phyloP scores from a whole-genome alignment of 2,797 vertebrate species.

The Gallinago nigripennis region DNA sequence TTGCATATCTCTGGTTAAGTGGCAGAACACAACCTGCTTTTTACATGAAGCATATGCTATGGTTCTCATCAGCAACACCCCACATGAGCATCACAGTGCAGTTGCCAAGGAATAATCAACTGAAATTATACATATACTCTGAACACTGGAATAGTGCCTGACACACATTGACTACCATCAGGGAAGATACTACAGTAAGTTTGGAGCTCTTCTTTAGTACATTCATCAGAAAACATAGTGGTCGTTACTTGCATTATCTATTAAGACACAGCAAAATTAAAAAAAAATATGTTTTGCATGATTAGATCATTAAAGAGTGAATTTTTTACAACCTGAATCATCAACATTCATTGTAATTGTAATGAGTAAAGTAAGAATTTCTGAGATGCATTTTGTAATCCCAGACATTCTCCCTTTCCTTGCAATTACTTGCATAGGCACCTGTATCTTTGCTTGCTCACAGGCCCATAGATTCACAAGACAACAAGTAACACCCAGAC shows the following conservation, averaged over 20 bases:
- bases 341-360: not conserved
- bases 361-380: not conserved
- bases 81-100: not conserved
- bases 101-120: slow-evolving; percentile 34
- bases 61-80: slow-evolving; percentile 17
- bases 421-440: not conserved
- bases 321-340: not conserved
- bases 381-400: not conserved
- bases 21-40: slow-evolving; percentile 17
- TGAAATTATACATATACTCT: slow-evolving; percentile 4
- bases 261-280: not conserved
- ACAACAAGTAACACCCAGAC: not conserved
- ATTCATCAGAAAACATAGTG: not conserved
- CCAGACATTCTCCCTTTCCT: not conserved
- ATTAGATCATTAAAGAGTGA: not conserved
- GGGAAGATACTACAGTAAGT: not conserved
- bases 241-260: not conserved
- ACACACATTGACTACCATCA: not conserved
- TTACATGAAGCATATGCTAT: slow-evolving; percentile 20
- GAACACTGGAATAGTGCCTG: slow-evolving; percentile 3
- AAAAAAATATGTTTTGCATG: not conserved
- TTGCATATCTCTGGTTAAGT: slow-evolving; percentile 9
- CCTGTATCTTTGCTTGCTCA: not conserved
- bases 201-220: not conserved
- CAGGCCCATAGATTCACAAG: not conserved